A percentile compares a stretch with the other conserved stretches of the same genome.
These are phyloP conservation scores for Microcebus tavaratra DNA, from an alignment of 2,113 vertebrate species.

Conservation along the genomic window DNA sequence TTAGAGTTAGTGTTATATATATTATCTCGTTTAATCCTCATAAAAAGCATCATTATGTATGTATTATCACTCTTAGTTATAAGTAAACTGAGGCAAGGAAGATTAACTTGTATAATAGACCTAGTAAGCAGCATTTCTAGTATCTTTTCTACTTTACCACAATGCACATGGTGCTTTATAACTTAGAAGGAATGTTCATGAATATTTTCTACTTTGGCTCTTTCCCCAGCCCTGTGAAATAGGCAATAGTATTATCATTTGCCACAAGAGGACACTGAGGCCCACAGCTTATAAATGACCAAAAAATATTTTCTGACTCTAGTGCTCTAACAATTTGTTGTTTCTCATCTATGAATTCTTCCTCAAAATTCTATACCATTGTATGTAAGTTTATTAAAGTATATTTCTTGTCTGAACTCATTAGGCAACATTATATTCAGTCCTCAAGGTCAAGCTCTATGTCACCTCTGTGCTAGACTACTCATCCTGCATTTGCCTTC, in stretches of 20 bases:
- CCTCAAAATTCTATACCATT: not conserved
- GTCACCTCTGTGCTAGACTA: not conserved
- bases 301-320: not conserved
- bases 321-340: not conserved
- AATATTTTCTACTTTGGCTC: not conserved
- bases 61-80: not conserved
- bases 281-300: not conserved
- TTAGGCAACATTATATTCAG: not conserved
- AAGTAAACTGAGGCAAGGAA: not conserved
- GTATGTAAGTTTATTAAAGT: not conserved
- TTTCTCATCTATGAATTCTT: constrained; percentile 9
- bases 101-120: not conserved
- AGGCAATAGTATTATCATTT: not conserved
- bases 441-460: not conserved
- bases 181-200: not conserved
- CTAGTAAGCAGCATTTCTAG: not conserved
- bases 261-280: not conserved
- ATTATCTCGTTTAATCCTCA: not conserved
- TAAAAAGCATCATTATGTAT: not conserved
- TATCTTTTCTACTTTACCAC: not conserved
- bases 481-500: not conserved
- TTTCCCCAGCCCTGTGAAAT: not conserved
- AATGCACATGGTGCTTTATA: not conserved
- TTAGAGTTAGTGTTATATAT: not conserved
- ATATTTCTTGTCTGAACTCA: not conserved